A percentile compares a stretch with the other conserved stretches of the same genome.
Conservation (phyloP, 2,113 vertebrate species). For the Macroglossus sobrinus region DNA sequence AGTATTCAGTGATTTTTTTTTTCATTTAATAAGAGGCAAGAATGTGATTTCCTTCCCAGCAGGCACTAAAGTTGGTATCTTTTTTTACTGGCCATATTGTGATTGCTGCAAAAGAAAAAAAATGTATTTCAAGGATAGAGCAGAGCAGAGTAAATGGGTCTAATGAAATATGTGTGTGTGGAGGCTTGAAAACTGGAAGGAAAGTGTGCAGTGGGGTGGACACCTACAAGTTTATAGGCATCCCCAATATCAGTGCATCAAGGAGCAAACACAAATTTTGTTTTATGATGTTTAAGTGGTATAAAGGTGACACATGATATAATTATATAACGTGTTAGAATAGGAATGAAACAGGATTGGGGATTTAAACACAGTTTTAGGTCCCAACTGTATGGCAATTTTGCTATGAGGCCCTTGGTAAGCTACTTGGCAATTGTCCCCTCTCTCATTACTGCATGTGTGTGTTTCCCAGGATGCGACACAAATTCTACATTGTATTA, state of each 20-base stretch:
- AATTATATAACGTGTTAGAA: background rate
- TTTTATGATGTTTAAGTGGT: fast-evolving
- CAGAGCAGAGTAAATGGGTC: background rate
- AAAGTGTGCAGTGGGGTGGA: too few relatives aligned
- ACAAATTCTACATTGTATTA: background rate
- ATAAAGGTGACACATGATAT: background rate
- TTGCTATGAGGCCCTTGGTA: background rate
- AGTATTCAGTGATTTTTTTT: background rate
- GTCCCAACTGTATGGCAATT: background rate
- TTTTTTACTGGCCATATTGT: background rate
- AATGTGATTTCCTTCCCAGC: background rate
- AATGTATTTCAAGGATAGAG: background rate
- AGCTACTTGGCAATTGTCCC: background rate
- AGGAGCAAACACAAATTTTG: background rate
- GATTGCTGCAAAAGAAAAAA: background rate
- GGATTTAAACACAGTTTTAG: background rate
- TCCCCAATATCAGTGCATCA: fast-evolving
- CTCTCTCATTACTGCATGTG: fast-evolving
- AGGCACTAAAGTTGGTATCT: background rate
- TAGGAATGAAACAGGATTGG: too few relatives aligned
- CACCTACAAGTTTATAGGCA: fast-evolving
- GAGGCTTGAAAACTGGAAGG: background rate
- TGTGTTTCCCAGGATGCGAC: background rate
- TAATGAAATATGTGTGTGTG: too few relatives aligned
- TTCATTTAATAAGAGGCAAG: background rate